A percentile compares a stretch with the other conserved stretches of the same genome.
Conservation (phyloP, 2,797 vertebrate genomes). For the Neomorphus geoffroyi region DNA sequence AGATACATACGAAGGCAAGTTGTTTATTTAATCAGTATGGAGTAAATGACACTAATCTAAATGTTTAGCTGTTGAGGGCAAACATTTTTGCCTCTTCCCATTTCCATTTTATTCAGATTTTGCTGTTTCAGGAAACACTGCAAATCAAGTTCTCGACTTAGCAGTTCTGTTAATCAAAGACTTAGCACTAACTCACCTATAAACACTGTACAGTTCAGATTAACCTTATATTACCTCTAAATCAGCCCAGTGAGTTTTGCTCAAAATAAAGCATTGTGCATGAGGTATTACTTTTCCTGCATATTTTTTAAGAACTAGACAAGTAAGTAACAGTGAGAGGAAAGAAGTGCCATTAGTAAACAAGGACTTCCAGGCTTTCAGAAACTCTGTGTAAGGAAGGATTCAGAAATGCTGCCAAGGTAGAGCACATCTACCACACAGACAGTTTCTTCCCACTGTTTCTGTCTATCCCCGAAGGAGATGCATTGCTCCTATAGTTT, state of each 20-base stretch:
- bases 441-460: neutral
- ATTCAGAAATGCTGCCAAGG: neutral
- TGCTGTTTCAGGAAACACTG: neutral
- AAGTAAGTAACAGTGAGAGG: neutral
- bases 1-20: neutral
- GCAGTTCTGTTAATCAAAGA: neutral
- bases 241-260: neutral
- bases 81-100: neutral
- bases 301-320: neutral
- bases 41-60: neutral
- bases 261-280: neutral
- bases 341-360: neutral
- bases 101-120: neutral
- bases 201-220: neutral
- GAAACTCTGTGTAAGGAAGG: neutral
- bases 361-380: neutral
- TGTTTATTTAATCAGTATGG: slow-evolving; percentile 9
- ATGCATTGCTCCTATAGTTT: neutral
- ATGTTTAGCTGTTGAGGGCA: neutral
- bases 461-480: neutral
- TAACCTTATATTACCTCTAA: neutral
- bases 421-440: neutral
- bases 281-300: neutral
- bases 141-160: neutral
- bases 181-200: neutral